Base-by-base conservation (phyloP, 2,113 vertebrate species). In the Notechis scutatus region DNA sequence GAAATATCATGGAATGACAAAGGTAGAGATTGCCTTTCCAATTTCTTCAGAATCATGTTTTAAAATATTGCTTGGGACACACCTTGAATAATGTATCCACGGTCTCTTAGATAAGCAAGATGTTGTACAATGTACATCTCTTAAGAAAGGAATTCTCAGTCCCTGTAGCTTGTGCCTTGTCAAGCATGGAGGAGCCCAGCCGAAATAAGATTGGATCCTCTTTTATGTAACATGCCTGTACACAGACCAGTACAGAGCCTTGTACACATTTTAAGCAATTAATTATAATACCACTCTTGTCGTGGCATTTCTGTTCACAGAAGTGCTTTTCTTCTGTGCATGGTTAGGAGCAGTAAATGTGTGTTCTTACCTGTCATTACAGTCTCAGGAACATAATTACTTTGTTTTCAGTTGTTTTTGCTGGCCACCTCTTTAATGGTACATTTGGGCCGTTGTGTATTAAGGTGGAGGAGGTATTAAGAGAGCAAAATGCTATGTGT, bases 371-470 rank as follows among this genome's bases (percentile, higher is more conserved):
- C 90, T 39, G 55, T 90, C 92, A 52, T 93, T 95, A 89, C 21
- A 64, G 94, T n/a, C 91, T 92, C 93, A 93, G 34, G 45, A 92
- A 39, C 85, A 55, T 93, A 6, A 20, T 91, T 92, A 61, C 6
- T 9, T 86, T 93, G 39, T 94, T 95, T 93, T 94, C 87, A 59
- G 24, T 96, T 97, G 91, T 95, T 96, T 96, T 95, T 90, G 89
- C 93, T 97, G 61, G 90, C 90, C 93, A 61, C 94, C 93, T 95
- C 74, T 94, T 95, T 94, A 94, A 69, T 94, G 88, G 85, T 93
- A 47, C 88, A 81, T 96, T 95, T 39, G 56, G 90, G 45, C 23
- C 74, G 91, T 90, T 95, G 88, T 69, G 89, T 91, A 61, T 91
- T 92, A 96, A 94, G 90, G 85, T 94, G 92, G 94, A 92, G 87